Evolutionary conservation across 2,888 invertebrate species (phyloP), one percentile per base, ranked within the genome.

Genomic region (Chironomus riparius): DNA sequence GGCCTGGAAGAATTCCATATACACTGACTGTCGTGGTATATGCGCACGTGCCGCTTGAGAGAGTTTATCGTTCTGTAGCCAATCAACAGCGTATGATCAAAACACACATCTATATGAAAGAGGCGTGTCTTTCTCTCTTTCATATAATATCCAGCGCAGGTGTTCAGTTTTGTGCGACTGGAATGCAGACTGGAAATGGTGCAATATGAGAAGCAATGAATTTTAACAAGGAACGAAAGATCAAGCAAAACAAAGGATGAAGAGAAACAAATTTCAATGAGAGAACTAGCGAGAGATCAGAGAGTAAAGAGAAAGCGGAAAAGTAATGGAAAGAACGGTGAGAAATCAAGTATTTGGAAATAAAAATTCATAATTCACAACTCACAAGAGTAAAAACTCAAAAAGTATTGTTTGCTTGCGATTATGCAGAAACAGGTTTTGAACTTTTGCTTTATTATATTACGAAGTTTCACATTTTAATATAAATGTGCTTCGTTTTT

Each of bases 371-470:
- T 74, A 47, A 68, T 48, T 74, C 74, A 74, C 68, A 74, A 74
- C 68, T 48, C 74, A 74, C 74, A 61, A 56, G 56, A 71, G 50
- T 21, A 56, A 50, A 38, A 47, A 18, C 56, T 15, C 15, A 15
- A n/a, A 18, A 18, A 56, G 56, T 13, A n/a, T 56, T 56, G n/a
- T 56, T 56, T 4, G 56, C n/a, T 15, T 56, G n/a, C 12, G n/a
- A 56, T 68, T 74, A 74, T 74, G 74, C 74, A 74, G 13, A 74
- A 74, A 74, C 74, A 74, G 74, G 74, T 74, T 74, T 65, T 74
- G 38, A 38, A 38, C 68, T 24, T 68, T 13, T 56, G 61, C 22
- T 62, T 15, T 22, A 73, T 38, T 38, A 38, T 73, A 28, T 73
- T 47, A 47, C 28, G 62, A 50, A 50, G 22, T 70, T 56, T 21